Evolutionary conservation across 2,797 vertebrate genomes (phyloP), one percentile per base, ranked within the genome.

Genomic region (Molossus molossus): DNA sequence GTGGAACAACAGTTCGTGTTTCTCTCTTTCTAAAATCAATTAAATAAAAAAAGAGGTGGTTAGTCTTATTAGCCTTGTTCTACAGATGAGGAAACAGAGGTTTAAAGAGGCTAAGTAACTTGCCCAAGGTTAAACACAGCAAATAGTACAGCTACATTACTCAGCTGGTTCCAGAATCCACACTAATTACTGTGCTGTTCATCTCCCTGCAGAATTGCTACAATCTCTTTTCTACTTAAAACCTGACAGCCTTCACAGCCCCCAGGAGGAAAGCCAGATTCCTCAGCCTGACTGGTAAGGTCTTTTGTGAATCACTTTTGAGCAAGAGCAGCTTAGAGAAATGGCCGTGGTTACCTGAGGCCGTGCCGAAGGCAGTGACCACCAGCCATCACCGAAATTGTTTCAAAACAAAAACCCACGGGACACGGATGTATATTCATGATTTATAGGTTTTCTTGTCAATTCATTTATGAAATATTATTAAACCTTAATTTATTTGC

Each of bases 401-500:
- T 67, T 70, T 17, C 25, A 29, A 48, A 72, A 69, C 23, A 50
- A 20, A 33, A 1, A 33, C 11, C 37, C 20, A 18, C 15, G 8
- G 9, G 13, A 48, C 9, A 6, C 62, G 62, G 37, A 60, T 89
- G 45, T 76, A 64, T 50, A 72, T 77, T 90, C 21, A 53, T 18
- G 87, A 90, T 83, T 93, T 45, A 25, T 9, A 79, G 37, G 10
- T 79, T 92, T 50, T 76, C n/a, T 81, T 85, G 9, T 87, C 40
- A 27, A 65, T 14, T 21, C 11, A 64, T 6, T 15, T 21, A 58
- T 60, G 75, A 40, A 48, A 40, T 50, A 50, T 33, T 33, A 67
- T 53, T 79, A 77, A 86, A 40, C 9, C 9, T 65, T 23, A 82
- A 60, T 62, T 90, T 94, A 64, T 48, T 94, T 92, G n/a, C 76